Conservation (phyloP, 2,888 invertebrate species). For the Drosophila mulleri region DNA sequence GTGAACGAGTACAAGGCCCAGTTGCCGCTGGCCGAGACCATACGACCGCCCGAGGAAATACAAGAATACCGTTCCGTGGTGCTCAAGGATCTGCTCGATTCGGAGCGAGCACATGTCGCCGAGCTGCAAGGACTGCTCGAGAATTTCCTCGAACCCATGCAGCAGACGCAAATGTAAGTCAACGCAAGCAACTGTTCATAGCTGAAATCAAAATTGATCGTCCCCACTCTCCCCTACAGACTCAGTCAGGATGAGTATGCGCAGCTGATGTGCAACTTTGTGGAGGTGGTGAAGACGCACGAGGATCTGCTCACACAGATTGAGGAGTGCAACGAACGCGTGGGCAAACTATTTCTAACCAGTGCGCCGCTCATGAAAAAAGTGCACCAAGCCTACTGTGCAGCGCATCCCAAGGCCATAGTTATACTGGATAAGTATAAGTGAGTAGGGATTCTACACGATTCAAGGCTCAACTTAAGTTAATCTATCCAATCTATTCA, state of each 20-base stretch:
- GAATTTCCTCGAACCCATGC: slow-evolving; percentile 94
- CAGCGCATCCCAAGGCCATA: slow-evolving; percentile 97
- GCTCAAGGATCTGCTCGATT: slow-evolving; percentile 95
- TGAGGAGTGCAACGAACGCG: slow-evolving; percentile 93
- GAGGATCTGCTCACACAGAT: slow-evolving; percentile 91
- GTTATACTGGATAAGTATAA: slow-evolving; percentile 96
- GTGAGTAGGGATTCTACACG: slow-evolving; percentile 86
- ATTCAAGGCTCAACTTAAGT: background rate
- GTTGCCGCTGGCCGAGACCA: slow-evolving; percentile 87
- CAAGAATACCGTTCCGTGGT: slow-evolving; percentile 94
- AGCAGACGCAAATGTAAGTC: slow-evolving; percentile 93
- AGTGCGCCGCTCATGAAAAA: slow-evolving; percentile 93
- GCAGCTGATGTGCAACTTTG: slow-evolving; percentile 94
- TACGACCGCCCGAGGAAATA: slow-evolving; percentile 89
- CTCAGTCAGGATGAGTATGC: slow-evolving; percentile 93
- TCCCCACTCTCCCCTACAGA: slow-evolving; percentile 85
- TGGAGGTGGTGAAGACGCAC: slow-evolving; percentile 94
- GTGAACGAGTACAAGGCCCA: slow-evolving; percentile 92
- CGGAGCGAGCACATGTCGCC: slow-evolving; percentile 95
- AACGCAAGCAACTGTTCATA: too few species aligned
- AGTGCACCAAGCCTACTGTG: slow-evolving; percentile 95
- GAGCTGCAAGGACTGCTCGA: slow-evolving; percentile 94
- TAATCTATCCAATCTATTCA: background rate
- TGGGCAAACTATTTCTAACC: slow-evolving; percentile 95
- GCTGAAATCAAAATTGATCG: accelerated